Percentiles rank a stretch among this genome's conserved stretches.
These are phyloP conservation scores for Muscina levida DNA, from an alignment of 2,888 invertebrate genomes.

Conservation along the genomic window DNA sequence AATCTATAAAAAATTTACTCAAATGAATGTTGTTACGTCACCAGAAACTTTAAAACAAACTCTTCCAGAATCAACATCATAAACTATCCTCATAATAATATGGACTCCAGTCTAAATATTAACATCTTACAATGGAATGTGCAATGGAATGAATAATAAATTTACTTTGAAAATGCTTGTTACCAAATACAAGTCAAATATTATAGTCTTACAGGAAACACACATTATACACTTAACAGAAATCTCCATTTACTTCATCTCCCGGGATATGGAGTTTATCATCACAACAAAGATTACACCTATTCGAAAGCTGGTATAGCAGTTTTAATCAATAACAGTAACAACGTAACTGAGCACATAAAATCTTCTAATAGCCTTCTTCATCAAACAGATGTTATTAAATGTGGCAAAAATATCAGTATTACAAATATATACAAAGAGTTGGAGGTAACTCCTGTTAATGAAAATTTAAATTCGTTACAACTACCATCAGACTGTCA, in stretches of 20 bases:
- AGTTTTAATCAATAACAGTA: constrained; percentile 17
- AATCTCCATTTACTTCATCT: constrained; percentile 3
- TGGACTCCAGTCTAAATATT: constrained; percentile 1
- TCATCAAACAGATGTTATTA: not conserved
- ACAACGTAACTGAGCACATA: not conserved
- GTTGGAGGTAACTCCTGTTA: not conserved
- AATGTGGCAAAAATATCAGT: not conserved
- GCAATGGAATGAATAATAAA: constrained; percentile 18
- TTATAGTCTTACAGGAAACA: constrained; percentile 13
- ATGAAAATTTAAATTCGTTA: not conserved
- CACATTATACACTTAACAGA: constrained; percentile 8
- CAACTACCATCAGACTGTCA: not conserved
- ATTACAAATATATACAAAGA: constrained; percentile 30
- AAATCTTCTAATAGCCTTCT: not conserved
- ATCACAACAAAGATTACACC: not conserved
- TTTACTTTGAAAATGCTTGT: constrained; percentile 28
- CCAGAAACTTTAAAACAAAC: no score
- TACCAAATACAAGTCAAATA: constrained; percentile 25
- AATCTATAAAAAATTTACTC: no score
- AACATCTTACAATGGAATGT: constrained; percentile 38
- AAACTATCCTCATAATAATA: not conserved
- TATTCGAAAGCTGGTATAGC: constrained; percentile 1
- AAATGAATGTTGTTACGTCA: no score
- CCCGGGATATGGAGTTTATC: constrained; percentile 16
- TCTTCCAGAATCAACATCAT: no score